phyloP scores from a whole-genome alignment of 2,888 invertebrate genomes.

The Lycaena phlaeas region DNA sequence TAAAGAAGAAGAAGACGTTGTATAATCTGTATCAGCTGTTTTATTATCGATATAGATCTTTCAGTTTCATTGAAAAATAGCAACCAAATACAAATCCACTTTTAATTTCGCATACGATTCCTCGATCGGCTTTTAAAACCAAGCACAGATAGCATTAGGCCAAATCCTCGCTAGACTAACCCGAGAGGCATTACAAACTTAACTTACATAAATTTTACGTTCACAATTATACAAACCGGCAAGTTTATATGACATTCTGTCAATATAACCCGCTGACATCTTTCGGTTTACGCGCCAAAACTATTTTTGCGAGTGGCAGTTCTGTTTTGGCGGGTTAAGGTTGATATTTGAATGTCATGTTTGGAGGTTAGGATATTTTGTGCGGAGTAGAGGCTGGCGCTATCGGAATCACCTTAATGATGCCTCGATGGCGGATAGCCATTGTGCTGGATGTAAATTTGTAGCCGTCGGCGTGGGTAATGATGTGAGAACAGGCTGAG shows the following conservation, averaged over 20 bases:
- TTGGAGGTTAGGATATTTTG: slow-evolving; percentile 34
- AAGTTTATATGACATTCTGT: slow-evolving; percentile 63
- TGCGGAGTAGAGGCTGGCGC: slow-evolving; percentile 48
- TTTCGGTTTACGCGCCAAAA: slow-evolving; percentile 38
- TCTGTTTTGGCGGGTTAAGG: slow-evolving; percentile 29
- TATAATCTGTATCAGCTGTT: too few relatives aligned
- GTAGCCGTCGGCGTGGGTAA: slow-evolving; percentile 74
- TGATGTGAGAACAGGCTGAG: slow-evolving; percentile 74
- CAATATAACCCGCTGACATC: slow-evolving; percentile 26
- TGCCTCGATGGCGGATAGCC: slow-evolving; percentile 73
- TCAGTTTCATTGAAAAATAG: not conserved
- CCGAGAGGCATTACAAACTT: slow-evolving; percentile 36
- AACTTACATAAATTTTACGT: slow-evolving; percentile 27
- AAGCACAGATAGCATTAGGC: slow-evolving; percentile 57
- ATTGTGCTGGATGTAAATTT: slow-evolving; percentile 74
- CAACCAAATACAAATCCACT: not conserved
- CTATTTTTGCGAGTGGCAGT: slow-evolving; percentile 22
- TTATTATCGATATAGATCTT: too few relatives aligned
- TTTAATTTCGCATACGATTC: slow-evolving; percentile 22
- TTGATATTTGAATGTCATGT: slow-evolving; percentile 26
- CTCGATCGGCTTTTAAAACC: slow-evolving; percentile 61
- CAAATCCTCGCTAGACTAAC: slow-evolving; percentile 50
- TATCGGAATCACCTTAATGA: slow-evolving; percentile 74
- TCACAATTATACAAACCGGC: slow-evolving; percentile 23
- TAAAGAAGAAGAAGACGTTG: not conserved